A percentile compares a stretch with the other conserved stretches of the same genome.
phyloP scores from a whole-genome alignment of 2,113 vertebrate species.

The Tympanuchus pallidicinctus region DNA sequence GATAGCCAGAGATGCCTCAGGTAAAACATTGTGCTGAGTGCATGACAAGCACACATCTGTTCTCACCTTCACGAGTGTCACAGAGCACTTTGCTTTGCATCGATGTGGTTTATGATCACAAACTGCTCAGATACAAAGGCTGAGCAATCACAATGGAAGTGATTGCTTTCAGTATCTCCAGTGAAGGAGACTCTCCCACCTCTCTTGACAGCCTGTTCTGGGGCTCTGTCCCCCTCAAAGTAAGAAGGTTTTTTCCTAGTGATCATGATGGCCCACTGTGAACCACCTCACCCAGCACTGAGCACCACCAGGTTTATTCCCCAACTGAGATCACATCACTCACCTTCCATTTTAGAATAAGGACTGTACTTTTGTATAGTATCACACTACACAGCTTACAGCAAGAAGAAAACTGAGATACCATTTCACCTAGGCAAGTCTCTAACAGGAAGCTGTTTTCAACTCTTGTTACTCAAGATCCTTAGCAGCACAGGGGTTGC shows the following conservation, averaged over 20 bases:
- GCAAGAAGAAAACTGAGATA: not conserved
- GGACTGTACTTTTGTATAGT: not conserved
- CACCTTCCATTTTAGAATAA: not conserved
- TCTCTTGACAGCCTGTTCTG: too few species aligned
- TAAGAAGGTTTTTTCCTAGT: too few species aligned
- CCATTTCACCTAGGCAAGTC: not conserved
- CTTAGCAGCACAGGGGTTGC: not conserved
- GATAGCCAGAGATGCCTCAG: not conserved
- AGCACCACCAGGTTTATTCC: not conserved
- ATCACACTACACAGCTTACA: not conserved
- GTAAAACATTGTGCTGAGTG: accelerated
- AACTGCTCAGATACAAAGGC: not conserved
- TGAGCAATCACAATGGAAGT: not conserved
- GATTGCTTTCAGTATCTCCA: not conserved
- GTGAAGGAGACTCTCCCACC: too few species aligned
- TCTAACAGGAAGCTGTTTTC: not conserved
- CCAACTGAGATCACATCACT: accelerated
- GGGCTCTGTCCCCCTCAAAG: too few species aligned
- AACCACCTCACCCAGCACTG: not conserved
- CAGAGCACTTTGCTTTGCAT: not conserved
- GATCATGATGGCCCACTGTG: accelerated
- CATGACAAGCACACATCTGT: not conserved
- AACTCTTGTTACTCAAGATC: not conserved
- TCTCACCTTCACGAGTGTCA: not conserved
- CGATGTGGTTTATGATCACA: accelerated